A percentile compares a stretch with the other conserved stretches of the same genome.
Evolutionary conservation across 2,797 vertebrate genomes (phyloP).

Genomic region (Microchirus variegatus): DNA sequence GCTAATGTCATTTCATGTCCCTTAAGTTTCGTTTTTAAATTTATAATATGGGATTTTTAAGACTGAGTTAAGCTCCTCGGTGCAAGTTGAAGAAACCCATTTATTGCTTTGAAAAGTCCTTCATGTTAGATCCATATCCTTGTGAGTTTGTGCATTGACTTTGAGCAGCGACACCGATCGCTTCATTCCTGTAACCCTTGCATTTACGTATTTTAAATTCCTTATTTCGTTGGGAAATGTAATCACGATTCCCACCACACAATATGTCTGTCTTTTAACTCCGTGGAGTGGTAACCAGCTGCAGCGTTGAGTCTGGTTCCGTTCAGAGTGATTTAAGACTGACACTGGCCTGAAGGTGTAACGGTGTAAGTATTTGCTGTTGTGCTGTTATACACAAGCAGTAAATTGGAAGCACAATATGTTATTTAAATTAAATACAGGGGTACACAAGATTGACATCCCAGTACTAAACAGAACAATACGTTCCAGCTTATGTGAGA

Average conservation of each 20-base stretch:
- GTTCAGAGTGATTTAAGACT: constrained; percentile 35
- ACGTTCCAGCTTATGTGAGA: not conserved
- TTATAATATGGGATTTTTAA: no score
- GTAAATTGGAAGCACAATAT: constrained; percentile 46
- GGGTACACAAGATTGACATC: constrained; percentile 7
- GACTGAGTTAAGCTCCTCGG: no score
- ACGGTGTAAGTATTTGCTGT: constrained; percentile 27
- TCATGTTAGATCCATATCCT: not conserved
- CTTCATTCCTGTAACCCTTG: no score
- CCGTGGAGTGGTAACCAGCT: constrained; percentile 27
- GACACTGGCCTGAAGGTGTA: constrained; percentile 35
- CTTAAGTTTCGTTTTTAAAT: no score
- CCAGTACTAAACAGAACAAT: not conserved
- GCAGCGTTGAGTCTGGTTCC: constrained; percentile 45
- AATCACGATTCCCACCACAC: not conserved
- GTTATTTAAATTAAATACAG: constrained; percentile 32
- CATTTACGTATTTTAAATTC: no score
- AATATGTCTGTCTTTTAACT: not conserved
- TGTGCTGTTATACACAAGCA: constrained; percentile 25
- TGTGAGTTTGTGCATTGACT: no score
- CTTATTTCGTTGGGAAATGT: no score
- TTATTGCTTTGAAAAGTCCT: not conserved
- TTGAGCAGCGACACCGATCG: no score
- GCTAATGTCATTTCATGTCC: no score
- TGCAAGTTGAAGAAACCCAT: no score